These are phyloP conservation scores for Saguinus imperator DNA, from an alignment of 2,113 vertebrate genomes.

Conservation along the genomic window DNA sequence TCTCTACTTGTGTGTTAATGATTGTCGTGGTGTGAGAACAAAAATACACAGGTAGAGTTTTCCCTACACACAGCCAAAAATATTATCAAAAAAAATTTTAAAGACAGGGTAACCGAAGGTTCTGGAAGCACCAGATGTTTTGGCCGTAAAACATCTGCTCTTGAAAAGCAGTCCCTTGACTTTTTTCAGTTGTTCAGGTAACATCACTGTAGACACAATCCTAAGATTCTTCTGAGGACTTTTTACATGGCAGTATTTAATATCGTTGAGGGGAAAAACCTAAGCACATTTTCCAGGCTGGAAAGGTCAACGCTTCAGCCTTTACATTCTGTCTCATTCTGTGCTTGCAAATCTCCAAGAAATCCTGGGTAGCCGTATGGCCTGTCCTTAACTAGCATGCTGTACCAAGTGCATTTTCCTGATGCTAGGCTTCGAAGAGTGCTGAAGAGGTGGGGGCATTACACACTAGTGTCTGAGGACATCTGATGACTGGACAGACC, in stretches of 20 bases:
- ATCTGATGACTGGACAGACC: accelerated
- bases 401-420: accelerated
- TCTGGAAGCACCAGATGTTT: not conserved
- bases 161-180: not conserved
- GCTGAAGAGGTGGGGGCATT: not conserved
- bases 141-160: not conserved
- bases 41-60: not conserved
- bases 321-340: accelerated
- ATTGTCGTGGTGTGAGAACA: not conserved
- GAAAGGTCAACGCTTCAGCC: not conserved
- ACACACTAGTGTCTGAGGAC: accelerated
- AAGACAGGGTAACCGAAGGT: not conserved
- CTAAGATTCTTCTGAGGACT: not conserved
- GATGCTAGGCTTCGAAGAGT: not conserved
- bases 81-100: not conserved
- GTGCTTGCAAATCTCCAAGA: too few relatives aligned
- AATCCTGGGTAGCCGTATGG: accelerated
- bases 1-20: too few relatives aligned
- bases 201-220: not conserved
- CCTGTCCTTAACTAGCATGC: not conserved
- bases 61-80: not conserved
- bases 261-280: not conserved
- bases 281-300: not conserved
- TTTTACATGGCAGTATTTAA: not conserved
- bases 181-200: not conserved